Base-by-base conservation (phyloP, 2,113 vertebrate species). In the Grallaria varia region DNA sequence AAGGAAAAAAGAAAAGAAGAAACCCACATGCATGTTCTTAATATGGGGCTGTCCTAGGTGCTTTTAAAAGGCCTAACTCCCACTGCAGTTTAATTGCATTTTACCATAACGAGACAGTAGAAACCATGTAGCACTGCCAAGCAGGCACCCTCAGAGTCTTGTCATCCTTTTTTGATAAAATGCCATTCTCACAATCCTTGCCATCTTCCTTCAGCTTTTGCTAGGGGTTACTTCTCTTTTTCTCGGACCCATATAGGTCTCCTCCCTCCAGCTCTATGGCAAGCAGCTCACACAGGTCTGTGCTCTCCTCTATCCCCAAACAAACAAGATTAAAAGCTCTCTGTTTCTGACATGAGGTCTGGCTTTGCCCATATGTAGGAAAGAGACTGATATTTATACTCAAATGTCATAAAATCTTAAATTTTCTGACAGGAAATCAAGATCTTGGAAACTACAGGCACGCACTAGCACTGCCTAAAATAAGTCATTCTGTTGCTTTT, bases 381-480 rank as follows among this genome's bases (percentile, higher is more conserved):
- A 95, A 69, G 10, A 58, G 5, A 73, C 55, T 58, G 60, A 58
- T 83, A 81, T 79, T 87, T 84, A 89, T 66, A 86, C 16, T 55
- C 59, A 75, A 28, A 35, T 44, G 53, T 59, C 56, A 78, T 55
- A 95, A 93, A 79, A 95, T 49, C 74, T 95, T 67, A 71, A 50
- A 78, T 84, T 90, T 92, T 95, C 90, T 52, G 52, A 49, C 19
- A 88, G 71, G 56, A 92, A 88, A 75, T 89, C 11, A 58, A 67
- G 83, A 79, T 42, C 40, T 79, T 87, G 17, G 64, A 74, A 92
- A 96, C 45, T 39, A 30, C n/a, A 73, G 1, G 2, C 56, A 67
- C 12, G 82, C 10, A 74, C 53, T 8, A 6, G 77, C 9, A 24
- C 18, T 74, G 25, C 19, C 76, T 77, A 63, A 84, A 95, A 80